Conservation (phyloP, 2,888 invertebrate genomes). For the Micropterix aruncella region DNA sequence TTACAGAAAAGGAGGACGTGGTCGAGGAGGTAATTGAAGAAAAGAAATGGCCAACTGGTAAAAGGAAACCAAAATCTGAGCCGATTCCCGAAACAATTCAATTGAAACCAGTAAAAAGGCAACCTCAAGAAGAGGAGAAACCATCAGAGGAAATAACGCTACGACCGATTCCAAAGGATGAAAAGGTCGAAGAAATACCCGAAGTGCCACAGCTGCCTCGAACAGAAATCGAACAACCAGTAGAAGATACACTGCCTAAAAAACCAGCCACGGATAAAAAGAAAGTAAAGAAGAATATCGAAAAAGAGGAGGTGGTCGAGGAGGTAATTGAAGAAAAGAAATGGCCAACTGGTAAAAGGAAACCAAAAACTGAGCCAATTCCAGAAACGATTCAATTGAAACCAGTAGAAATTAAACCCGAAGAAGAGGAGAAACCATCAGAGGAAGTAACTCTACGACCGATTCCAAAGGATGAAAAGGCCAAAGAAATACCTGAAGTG, state of each 20-base stretch:
- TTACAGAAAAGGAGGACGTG: conserved; percentile 17
- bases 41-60: conserved; percentile 15
- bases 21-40: conserved; percentile 18
- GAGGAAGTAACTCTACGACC: conserved; percentile 29
- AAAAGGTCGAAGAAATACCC: conserved; percentile 16
- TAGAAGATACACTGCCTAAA: conserved; percentile 19
- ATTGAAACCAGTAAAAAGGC: conserved; percentile 20
- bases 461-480: conserved; percentile 17
- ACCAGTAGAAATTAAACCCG: conserved; percentile 14
- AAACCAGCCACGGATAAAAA: conserved; percentile 15
- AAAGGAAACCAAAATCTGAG: conserved; percentile 18
- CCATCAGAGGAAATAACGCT: background rate
- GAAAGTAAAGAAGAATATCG: conserved; percentile 17
- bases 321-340: conserved; percentile 18
- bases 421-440: conserved; percentile 19
- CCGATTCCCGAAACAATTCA: conserved; percentile 19
- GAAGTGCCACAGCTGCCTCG: conserved; percentile 15
- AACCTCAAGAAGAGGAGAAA: conserved; percentile 19
- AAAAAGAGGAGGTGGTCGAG: conserved; percentile 14
- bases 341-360: conserved; percentile 17
- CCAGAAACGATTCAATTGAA: conserved; percentile 19
- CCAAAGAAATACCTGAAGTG: conserved; percentile 17
- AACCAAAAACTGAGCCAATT: conserved; percentile 17
- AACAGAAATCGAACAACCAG: conserved; percentile 21
- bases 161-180: background rate